Evolutionary conservation across 2,888 invertebrate genomes (phyloP).

Genomic region (Serripes groenlandicus): DNA sequence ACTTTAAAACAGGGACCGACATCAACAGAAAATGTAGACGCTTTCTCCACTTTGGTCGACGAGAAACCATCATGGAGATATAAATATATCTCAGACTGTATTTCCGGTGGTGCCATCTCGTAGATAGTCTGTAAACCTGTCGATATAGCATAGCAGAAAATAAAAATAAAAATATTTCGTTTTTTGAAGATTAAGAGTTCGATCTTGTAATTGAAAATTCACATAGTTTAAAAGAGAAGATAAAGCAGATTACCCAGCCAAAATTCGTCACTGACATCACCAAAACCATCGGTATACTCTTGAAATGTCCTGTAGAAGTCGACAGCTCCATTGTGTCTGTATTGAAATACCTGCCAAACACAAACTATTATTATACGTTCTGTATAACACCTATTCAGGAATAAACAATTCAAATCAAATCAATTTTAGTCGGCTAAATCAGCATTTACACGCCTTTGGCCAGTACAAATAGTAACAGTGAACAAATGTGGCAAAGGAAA

Average conservation of each 20-base stretch:
- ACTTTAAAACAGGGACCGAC: neutral
- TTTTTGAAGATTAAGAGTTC: neutral
- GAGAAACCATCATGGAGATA: conserved; percentile 9
- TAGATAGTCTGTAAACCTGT: neutral
- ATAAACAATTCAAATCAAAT: too few relatives aligned
- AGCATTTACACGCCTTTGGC: too few relatives aligned
- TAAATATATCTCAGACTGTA: neutral
- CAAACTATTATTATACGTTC: too few relatives aligned
- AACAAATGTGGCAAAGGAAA: too few relatives aligned
- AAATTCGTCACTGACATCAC: neutral
- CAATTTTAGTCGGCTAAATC: too few relatives aligned
- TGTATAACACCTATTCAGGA: too few relatives aligned
- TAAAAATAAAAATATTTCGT: neutral
- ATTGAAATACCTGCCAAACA: too few relatives aligned
- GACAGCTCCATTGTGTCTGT: neutral
- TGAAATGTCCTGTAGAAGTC: neutral
- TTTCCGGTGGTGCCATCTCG: neutral
- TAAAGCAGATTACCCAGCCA: neutral
- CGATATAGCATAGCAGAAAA: neutral
- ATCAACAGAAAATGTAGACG: neutral
- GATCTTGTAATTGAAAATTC: neutral
- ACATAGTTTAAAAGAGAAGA: neutral
- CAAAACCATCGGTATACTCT: neutral
- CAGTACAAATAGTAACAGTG: too few relatives aligned
- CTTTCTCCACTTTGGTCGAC: neutral